Evolutionary conservation across 2,113 vertebrate species (phyloP), one percentile per base, ranked within the genome.

Genomic region (Nibea albiflora): DNA sequence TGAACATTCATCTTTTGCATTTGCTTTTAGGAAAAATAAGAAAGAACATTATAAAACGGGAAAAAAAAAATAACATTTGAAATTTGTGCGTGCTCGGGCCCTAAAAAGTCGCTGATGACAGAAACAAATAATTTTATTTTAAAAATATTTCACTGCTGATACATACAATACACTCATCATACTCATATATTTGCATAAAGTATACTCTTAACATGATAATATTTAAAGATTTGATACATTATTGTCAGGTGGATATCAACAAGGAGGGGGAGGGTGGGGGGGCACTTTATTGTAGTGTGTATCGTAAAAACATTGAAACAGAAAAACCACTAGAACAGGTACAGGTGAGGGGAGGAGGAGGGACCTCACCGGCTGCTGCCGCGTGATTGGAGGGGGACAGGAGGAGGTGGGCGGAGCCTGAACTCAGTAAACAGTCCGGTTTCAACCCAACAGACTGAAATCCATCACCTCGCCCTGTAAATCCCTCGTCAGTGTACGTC

Each of bases 111-210:
- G 0, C 6, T 0, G 12, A 93, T 95, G 96, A 97, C 95, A 95
- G 96, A 96, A 96, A 96, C 95, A 95, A 93, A 86, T 90, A 85
- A 74, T 92, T 98, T 97, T 97, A 98, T 98, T 97, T 96, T 95
- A 98, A 99, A 98, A 98, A 98, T 98, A 98, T 96, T 97, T 96
- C 96, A 98, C 97, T 96, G 96, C 95, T 96, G 97, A 96, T 98
- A 98, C 97, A 96, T 97, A 98, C 97, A 95, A 97, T 97, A 98
- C 97, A 98, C 96, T 97, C 97, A 97, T 96, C 90, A 97, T 96
- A 94, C 96, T 97, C 91, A 98, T 98, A 94, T 92, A 94, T 97
- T 97, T 97, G 97, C 97, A 96, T 96, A 98, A 98, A 97, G 96
- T 96, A 97, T 97, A 94, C 90, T 98, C 96, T 98, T 97, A 92